Percentiles rank a stretch among this genome's conserved stretches.
Evolutionary conservation across 2,888 invertebrate genomes (phyloP).

Genomic region (Heteromyza rotundicornis): DNA sequence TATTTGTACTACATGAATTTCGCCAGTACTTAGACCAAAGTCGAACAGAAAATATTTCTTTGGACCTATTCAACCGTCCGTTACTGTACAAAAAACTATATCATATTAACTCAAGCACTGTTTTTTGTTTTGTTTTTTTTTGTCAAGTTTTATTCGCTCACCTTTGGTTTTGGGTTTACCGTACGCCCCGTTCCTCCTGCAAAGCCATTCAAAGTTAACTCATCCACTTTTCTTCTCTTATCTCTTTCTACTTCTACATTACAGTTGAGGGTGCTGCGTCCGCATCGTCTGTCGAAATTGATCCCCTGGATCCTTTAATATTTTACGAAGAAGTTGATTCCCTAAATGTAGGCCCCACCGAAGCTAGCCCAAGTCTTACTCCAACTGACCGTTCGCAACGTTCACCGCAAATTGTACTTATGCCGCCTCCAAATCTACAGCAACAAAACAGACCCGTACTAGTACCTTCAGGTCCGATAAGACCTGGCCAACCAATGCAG

Average conservation of each 20-base stretch:
- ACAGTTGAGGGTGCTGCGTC: neutral
- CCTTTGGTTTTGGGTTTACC: neutral
- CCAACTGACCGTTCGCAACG: conserved; percentile 8
- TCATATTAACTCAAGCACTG: neutral
- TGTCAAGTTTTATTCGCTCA: neutral
- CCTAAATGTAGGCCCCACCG: neutral
- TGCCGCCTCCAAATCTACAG: neutral
- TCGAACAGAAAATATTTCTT: neutral
- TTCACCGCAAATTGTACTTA: conserved; percentile 17
- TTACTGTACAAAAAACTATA: too few relatives aligned
- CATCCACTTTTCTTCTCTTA: conserved; percentile 10
- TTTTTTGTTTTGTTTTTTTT: neutral
- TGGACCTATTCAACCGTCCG: neutral
- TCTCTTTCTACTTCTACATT: conserved; percentile 10
- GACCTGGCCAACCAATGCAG: conserved; percentile 17
- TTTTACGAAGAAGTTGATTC: conserved; percentile 16
- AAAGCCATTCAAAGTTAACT: neutral
- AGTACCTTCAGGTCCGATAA: neutral
- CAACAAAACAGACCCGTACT: neutral
- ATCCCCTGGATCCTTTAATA: conserved; percentile 19
- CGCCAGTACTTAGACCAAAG: too few relatives aligned
- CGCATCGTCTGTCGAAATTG: neutral
- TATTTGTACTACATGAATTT: conserved; percentile 1
- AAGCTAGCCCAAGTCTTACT: neutral
- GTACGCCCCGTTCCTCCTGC: neutral